Evolutionary conservation across 2,888 invertebrate species (phyloP).

Genomic region (Timema cristinae): DNA sequence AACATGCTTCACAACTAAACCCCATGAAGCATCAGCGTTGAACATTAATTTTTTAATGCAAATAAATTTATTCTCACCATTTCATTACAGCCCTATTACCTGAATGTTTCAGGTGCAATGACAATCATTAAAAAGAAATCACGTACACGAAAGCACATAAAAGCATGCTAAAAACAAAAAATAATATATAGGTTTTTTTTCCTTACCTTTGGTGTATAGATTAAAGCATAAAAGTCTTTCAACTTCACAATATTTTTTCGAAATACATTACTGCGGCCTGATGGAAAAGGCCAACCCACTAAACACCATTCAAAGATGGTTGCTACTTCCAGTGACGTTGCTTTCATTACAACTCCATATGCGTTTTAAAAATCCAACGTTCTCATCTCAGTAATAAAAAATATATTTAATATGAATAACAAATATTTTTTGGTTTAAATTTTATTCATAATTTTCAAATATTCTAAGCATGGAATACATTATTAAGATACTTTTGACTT

Average conservation of each 20-base stretch:
- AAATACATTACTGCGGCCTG: conserved; percentile 26
- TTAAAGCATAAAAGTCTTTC: neutral
- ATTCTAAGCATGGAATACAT: neutral
- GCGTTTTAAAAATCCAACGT: neutral
- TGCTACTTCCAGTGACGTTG: conserved; percentile 36
- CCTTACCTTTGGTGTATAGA: conserved; percentile 11
- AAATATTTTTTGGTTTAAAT: neutral
- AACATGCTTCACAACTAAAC: neutral
- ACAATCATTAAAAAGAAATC: conserved; percentile 4
- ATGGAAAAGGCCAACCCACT: conserved; percentile 21
- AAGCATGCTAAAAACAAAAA: neutral
- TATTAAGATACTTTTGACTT: too few species aligned
- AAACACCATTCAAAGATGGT: conserved; percentile 37
- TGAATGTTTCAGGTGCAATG: conserved; percentile 16
- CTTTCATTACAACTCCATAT: conserved; percentile 9
- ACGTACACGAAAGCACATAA: neutral
- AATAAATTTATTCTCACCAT: conserved; percentile 16
- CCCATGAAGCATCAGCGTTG: neutral
- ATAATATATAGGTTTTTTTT: neutral
- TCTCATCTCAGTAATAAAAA: neutral
- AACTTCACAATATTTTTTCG: neutral
- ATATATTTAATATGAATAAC: neutral
- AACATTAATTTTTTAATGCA: neutral
- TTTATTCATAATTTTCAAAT: conserved; percentile 2
- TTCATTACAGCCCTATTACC: conserved; percentile 21